Evolutionary conservation across 2,113 vertebrate genomes (phyloP).

Genomic region (Notothenia rossii): DNA sequence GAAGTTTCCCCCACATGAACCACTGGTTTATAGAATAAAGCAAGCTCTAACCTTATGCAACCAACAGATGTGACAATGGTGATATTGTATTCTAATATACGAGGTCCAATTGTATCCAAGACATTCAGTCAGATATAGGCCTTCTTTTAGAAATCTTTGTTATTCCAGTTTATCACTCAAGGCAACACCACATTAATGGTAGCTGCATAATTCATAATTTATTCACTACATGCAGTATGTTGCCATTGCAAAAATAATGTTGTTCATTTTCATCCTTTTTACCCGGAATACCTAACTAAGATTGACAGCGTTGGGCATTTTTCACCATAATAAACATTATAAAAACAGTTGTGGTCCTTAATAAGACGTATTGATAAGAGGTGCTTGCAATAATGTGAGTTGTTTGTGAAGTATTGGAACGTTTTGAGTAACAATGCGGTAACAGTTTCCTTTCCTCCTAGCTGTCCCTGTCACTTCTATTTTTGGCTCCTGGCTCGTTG

Average conservation of each 20-base stretch:
- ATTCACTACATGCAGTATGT: too few relatives aligned
- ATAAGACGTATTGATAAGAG: not conserved
- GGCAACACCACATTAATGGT: too few relatives aligned
- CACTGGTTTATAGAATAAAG: not conserved
- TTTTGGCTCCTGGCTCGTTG: constrained; percentile 11
- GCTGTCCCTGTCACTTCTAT: not conserved
- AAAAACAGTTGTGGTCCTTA: not conserved
- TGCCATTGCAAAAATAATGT: too few relatives aligned
- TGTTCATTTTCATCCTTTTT: too few relatives aligned
- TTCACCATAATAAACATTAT: not conserved
- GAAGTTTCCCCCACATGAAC: too few relatives aligned
- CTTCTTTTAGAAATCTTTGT: not conserved
- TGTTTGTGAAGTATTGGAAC: not conserved
- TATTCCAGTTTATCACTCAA: too few relatives aligned
- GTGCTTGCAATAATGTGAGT: not conserved
- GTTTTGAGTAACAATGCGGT: not conserved
- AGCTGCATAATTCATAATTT: too few relatives aligned
- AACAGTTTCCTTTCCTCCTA: constrained; percentile 5
- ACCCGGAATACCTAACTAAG: not conserved
- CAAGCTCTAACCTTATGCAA: not conserved
- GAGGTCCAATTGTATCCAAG: not conserved
- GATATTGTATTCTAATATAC: not conserved
- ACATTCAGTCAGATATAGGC: not conserved
- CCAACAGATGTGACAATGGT: not conserved
- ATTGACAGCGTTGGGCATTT: not conserved